Base-by-base conservation (phyloP, 30 jellyfish, hydroid and myxozoan genomes). In the Rhopilema esculentum region DNA sequence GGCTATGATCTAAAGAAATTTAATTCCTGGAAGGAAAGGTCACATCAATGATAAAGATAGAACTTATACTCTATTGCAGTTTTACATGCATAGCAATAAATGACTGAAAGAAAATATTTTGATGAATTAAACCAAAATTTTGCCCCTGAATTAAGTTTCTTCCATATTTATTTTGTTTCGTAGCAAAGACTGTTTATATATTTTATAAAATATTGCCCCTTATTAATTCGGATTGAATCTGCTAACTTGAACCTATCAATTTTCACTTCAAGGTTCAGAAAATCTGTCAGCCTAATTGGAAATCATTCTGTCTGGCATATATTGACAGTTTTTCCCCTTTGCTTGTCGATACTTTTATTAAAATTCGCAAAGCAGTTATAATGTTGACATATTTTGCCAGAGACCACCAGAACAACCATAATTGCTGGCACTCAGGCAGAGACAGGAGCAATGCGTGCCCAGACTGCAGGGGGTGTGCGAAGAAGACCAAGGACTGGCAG, bases 401-500 rank as follows among this genome's bases (percentile, higher is more conserved):
- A 48, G 71, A 71, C 86, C 22, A 23, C 84, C 18, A 66, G 77
- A 40, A 69, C 63, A 62, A 48, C 53, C 21, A 48, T 63, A 26
- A 70, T 51, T 12, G 76, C 83, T 48, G 82, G 79, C 17, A 28
- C 49, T 17, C 85, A 61, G n/a, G 32, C 80, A 23, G 94, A 85
- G 31, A 52, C 94, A 6, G 83, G 76, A 20, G 94, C 88, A 32
- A 64, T 85, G 83, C 94, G 88, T 29, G 88, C 94, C 4, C 88
- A 74, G 67, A 66, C 94, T 20, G 88, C 84, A 4, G 94, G 94
- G n/a, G 94, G 94, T 1, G 82, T 75, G 26, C 57, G 94, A 75
- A 66, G 94, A 25, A 80, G 94, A 16, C 94, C 94, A 48, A 85
- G 94, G 49, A 85, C 94, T 4, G 94, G 88, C 48, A 73, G 94